A percentile compares a stretch with the other conserved stretches of the same genome.
Evolutionary conservation across 2,888 invertebrate species (phyloP).

Genomic region (Dugesia japonica): DNA sequence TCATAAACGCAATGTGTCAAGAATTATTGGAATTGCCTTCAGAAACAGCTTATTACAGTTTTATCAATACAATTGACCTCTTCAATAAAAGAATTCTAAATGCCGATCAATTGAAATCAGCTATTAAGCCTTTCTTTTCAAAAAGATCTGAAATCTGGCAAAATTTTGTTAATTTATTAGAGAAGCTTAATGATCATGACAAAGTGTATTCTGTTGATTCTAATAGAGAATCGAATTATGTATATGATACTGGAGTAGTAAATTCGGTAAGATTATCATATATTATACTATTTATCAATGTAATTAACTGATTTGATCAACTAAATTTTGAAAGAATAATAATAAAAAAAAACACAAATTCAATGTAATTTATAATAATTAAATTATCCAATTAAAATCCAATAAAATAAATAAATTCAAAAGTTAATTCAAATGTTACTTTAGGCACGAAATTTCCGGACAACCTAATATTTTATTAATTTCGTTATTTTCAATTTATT

Average conservation of each 20-base stretch:
- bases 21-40: not conserved
- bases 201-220: not conserved
- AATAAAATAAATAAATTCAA: too few species aligned
- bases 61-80: not conserved
- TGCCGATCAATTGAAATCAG: not conserved
- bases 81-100: not conserved
- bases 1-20: not conserved
- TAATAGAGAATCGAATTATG: not conserved
- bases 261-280: slow-evolving; percentile 5
- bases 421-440: too few species aligned
- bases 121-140: not conserved
- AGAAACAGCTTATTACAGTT: not conserved
- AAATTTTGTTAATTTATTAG: not conserved
- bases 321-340: too few species aligned
- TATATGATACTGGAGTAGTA: not conserved
- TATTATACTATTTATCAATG: too few species aligned
- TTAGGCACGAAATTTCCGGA: too few species aligned
- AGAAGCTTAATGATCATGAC: not conserved
- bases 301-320: too few species aligned
- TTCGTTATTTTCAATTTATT: too few species aligned
- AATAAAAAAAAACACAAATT: too few species aligned
- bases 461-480: too few species aligned
- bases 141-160: not conserved
- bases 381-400: too few species aligned
- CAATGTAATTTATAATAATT: too few species aligned